Evolutionary conservation across 1,140 invertebrate species (phyloP).

Genomic region (Heterodera carotae): DNA sequence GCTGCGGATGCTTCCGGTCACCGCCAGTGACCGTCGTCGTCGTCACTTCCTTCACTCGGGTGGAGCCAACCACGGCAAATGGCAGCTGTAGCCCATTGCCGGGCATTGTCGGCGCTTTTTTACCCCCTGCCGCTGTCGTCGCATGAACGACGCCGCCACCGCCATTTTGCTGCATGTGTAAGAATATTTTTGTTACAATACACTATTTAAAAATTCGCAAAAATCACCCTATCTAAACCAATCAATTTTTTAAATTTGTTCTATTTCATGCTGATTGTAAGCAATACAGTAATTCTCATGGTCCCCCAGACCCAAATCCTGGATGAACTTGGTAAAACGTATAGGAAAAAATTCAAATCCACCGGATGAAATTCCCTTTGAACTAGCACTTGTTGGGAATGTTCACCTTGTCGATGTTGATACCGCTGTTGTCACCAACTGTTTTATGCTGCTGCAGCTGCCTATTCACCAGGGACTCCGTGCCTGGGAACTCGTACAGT

Average conservation of each 20-base stretch:
- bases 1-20: conserved; percentile 74
- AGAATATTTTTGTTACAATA: too few relatives aligned
- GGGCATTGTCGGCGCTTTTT: not conserved
- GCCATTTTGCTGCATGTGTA: not conserved
- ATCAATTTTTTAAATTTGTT: too few relatives aligned
- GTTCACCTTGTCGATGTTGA: conserved; percentile 1
- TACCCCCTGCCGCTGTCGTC: not conserved
- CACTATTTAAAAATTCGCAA: too few relatives aligned
- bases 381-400: not conserved
- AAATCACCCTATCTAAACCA: too few relatives aligned
- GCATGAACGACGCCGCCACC: not conserved
- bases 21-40: conserved; percentile 65
- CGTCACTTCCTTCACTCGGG: conserved; percentile 83
- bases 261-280: too few relatives aligned
- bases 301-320: too few relatives aligned
- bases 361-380: not conserved
- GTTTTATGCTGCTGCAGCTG: conserved; percentile 73
- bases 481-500: conserved; percentile 95
- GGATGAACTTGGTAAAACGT: not conserved
- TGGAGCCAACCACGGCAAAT: conserved; percentile 98
- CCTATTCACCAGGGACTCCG: conserved; percentile 74
- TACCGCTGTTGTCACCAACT: not conserved
- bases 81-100: conserved; percentile 72
- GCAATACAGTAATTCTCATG: too few relatives aligned
- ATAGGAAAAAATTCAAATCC: not conserved